A percentile compares a stretch with the other conserved stretches of the same genome.
These are phyloP conservation scores for Sebastes cheni DNA, from an alignment of 2,797 vertebrate genomes.

Conservation along the genomic window DNA sequence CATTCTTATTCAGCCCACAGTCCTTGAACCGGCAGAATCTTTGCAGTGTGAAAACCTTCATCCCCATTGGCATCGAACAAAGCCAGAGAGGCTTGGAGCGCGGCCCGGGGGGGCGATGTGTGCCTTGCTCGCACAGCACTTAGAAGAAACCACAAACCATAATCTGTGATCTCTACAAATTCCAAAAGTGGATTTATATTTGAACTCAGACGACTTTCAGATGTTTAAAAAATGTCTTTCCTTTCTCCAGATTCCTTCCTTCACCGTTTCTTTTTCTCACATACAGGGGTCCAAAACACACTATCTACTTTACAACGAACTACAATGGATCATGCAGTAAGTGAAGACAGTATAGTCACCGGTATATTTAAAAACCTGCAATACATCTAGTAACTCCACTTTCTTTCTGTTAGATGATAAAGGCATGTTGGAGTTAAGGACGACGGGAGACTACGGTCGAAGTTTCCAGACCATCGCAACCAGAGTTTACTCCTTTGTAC, in stretches of 20 bases:
- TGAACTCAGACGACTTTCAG: conserved; percentile 29
- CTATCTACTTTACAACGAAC: conserved; percentile 89
- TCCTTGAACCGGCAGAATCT: conserved; percentile 49
- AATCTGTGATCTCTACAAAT: conserved; percentile 51
- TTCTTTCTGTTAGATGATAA: conserved; percentile 80
- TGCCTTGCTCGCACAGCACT: conserved; percentile 25
- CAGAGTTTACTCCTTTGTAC: conserved; percentile 92
- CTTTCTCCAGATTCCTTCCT: neutral
- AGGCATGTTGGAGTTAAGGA: conserved; percentile 87
- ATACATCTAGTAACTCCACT: neutral
- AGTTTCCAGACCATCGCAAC: conserved; percentile 86
- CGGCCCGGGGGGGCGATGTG: conserved; percentile 17
- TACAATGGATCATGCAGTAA: conserved; percentile 93
- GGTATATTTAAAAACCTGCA: neutral
- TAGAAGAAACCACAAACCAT: conserved; percentile 27
- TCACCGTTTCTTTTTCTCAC: conserved; percentile 22
- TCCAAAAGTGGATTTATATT: conserved; percentile 45
- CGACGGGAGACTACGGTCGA: conserved; percentile 87
- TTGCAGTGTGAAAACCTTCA: conserved; percentile 50
- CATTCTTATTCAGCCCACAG: conserved; percentile 59
- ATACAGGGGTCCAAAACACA: conserved; percentile 86
- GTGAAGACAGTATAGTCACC: conserved; percentile 59
- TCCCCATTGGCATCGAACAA: conserved; percentile 38
- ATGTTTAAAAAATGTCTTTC: conserved; percentile 8
- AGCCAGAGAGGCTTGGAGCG: conserved; percentile 25